A percentile compares a stretch with the other conserved stretches of the same genome.
Conservation (phyloP, 2,113 vertebrate species). For the Dicaeum eximium region DNA sequence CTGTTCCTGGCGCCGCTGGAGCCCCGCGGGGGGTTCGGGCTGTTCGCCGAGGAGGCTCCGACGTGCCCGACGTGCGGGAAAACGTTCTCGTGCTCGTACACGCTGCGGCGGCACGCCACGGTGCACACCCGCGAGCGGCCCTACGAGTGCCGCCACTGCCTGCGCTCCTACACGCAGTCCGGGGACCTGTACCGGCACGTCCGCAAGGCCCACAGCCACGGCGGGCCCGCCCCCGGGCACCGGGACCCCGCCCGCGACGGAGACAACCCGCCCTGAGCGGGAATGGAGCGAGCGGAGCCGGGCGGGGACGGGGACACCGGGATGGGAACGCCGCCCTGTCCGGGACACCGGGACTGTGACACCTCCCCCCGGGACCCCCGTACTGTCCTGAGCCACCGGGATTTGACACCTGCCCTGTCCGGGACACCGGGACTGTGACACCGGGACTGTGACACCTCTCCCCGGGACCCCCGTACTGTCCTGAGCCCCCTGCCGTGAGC, state of each 20-base stretch:
- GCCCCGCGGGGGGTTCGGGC: background rate
- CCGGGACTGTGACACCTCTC: background rate
- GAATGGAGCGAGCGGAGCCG: background rate
- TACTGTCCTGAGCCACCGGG: background rate
- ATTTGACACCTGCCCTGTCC: background rate
- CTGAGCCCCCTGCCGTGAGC: background rate
- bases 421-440: too few species aligned
- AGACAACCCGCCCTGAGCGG: background rate
- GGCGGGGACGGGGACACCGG: background rate
- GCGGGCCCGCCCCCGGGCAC: background rate
- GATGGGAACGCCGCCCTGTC: rapidly evolving
- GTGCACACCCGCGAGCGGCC: background rate
- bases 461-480: background rate
- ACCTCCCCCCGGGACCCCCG: background rate
- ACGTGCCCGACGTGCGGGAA: background rate
- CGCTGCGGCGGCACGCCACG: background rate
- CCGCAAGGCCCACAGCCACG: background rate
- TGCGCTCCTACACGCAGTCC: background rate
- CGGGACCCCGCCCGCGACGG: background rate
- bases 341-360: background rate
- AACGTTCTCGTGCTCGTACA: background rate
- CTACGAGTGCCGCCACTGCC: background rate
- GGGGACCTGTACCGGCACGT: background rate
- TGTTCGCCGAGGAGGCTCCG: background rate
- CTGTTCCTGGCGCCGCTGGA: background rate